Evolutionary conservation across 2,888 invertebrate species (phyloP).

Genomic region (Aspidiotus rigidus): DNA sequence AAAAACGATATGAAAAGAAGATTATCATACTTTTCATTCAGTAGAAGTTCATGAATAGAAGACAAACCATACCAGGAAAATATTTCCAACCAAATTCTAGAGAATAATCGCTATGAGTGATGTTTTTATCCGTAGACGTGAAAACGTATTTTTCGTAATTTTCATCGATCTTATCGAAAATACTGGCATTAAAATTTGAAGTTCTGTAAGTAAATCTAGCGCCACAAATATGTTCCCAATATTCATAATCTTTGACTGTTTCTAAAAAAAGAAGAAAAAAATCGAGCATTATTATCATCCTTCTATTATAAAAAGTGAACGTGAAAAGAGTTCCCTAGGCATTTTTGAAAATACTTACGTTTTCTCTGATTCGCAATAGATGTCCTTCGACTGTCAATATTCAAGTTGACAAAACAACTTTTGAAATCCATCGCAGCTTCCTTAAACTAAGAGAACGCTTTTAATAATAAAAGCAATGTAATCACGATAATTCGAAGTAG

Average conservation of each 20-base stretch:
- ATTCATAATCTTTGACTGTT: constrained; percentile 18
- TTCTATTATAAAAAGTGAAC: no score
- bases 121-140: not conserved
- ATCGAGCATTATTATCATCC: not conserved
- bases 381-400: not conserved
- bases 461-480: not conserved
- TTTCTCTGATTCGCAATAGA: not conserved
- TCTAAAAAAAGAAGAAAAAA: constrained; percentile 4
- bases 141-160: constrained; percentile 13
- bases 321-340: no score
- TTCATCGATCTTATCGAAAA: not conserved
- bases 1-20: no score
- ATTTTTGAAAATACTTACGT: not conserved
- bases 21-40: not conserved
- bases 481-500: not conserved
- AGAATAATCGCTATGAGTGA: not conserved
- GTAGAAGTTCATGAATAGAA: no score
- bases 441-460: constrained; percentile 12
- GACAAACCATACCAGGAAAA: constrained; percentile 16
- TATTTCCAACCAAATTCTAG: constrained; percentile 22
- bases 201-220: constrained; percentile 9
- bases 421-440: constrained; percentile 23
- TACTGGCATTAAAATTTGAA: not conserved
- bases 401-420: constrained; percentile 10
- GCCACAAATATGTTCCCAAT: constrained; percentile 21